Conservation (phyloP, 2,888 invertebrate species). For the Boloria selene region DNA sequence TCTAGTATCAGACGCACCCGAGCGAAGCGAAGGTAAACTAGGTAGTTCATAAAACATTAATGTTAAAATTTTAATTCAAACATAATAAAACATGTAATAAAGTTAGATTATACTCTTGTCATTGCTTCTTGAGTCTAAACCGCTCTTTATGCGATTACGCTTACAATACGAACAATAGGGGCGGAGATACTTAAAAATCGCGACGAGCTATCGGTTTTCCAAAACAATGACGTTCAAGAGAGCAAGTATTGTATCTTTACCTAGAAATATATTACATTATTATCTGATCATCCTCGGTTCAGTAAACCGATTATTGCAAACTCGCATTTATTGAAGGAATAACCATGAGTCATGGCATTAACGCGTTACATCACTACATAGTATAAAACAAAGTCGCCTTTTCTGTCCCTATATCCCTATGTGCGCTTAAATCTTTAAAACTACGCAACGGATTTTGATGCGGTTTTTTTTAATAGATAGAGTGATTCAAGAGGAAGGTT, state of each 20-base stretch:
- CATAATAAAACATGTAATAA: conserved; percentile 32
- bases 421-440: too few species aligned
- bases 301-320: conserved; percentile 11
- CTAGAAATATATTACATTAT: conserved; percentile 6
- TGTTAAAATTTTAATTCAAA: not conserved
- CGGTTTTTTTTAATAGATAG: too few species aligned
- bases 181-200: conserved; percentile 38
- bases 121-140: conserved; percentile 36
- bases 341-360: conserved; percentile 31
- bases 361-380: conserved; percentile 11
- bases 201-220: conserved; percentile 32
- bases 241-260: conserved; percentile 18
- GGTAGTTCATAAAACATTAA: not conserved
- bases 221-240: conserved; percentile 35
- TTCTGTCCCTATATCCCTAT: too few species aligned
- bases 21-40: not conserved
- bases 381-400: too few species aligned
- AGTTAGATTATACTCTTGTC: conserved; percentile 34
- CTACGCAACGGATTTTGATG: too few species aligned
- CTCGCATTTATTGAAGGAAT: conserved; percentile 23
- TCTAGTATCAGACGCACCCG: too few species aligned
- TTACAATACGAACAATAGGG: conserved; percentile 42
- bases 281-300: conserved; percentile 1
- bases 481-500: too few species aligned
- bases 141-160: conserved; percentile 36